Percentiles rank a stretch among this genome's conserved stretches.
Evolutionary conservation across 1,140 invertebrate species (phyloP).

Genomic region (Hyles euphorbiae): DNA sequence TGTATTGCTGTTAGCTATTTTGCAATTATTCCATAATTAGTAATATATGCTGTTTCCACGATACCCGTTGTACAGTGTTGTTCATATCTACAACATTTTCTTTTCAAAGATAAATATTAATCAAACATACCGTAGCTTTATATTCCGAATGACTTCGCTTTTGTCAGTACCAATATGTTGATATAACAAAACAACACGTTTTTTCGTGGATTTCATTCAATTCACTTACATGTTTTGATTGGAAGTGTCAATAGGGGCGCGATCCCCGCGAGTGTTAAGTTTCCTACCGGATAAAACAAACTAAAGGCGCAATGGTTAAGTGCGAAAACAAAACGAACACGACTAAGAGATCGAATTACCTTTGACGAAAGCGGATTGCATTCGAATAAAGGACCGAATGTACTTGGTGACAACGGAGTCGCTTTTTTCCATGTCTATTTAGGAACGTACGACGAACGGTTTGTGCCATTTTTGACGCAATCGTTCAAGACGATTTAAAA

Average conservation of each 20-base stretch:
- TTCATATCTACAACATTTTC: too few relatives aligned
- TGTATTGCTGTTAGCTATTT: too few relatives aligned
- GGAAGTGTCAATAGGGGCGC: slow-evolving; percentile 70
- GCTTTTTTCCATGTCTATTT: slow-evolving; percentile 28
- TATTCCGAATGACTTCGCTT: too few relatives aligned
- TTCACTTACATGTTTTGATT: slow-evolving; percentile 64
- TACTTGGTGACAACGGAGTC: slow-evolving; percentile 42
- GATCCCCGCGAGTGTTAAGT: slow-evolving; percentile 51
- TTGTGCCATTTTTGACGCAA: too few relatives aligned
- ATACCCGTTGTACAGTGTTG: too few relatives aligned
- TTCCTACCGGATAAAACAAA: slow-evolving; percentile 64
- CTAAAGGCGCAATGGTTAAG: slow-evolving; percentile 64
- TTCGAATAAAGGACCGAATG: slow-evolving; percentile 53
- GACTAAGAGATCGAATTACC: slow-evolving; percentile 64
- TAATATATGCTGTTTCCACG: too few relatives aligned
- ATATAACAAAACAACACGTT: slow-evolving; percentile 8
- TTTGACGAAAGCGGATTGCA: slow-evolving; percentile 56
- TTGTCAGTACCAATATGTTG: too few relatives aligned
- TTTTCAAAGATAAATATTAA: too few relatives aligned
- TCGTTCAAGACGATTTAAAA: slow-evolving; percentile 1
- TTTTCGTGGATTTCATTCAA: slow-evolving; percentile 25
- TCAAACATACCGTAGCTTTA: too few relatives aligned
- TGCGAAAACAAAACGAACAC: slow-evolving; percentile 68
- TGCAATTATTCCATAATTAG: too few relatives aligned
- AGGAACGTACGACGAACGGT: slow-evolving; percentile 9